These are phyloP conservation scores for Itoplectis maculator DNA, from an alignment of 2,888 invertebrate genomes.

Conservation along the genomic window DNA sequence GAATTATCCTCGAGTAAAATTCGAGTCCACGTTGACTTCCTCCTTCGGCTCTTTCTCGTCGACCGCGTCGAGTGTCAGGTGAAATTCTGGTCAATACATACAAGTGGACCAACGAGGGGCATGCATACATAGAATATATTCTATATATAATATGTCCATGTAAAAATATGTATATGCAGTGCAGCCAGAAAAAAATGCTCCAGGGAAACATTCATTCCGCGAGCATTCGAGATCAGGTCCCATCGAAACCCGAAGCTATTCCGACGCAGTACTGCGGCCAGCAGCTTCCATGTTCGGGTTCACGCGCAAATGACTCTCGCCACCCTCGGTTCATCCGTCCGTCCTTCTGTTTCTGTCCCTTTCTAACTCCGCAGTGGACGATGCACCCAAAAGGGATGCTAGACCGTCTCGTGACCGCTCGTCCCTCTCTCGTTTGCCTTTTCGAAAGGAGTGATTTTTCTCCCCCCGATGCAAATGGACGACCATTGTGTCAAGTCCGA, in stretches of 20 bases:
- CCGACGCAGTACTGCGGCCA: background rate
- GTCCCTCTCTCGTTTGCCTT: constrained; percentile 42
- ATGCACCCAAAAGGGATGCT: constrained; percentile 32
- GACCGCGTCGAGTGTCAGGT: constrained; percentile 14
- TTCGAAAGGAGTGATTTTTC: constrained; percentile 65
- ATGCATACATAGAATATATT: background rate
- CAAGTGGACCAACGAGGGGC: background rate
- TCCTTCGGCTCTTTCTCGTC: background rate
- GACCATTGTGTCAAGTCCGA: constrained; percentile 58
- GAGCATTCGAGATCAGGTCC: constrained; percentile 5
- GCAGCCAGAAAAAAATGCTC: constrained; percentile 24
- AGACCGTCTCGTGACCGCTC: background rate
- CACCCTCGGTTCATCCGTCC: constrained; percentile 32
- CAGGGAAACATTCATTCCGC: constrained; percentile 1
- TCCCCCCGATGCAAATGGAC: constrained; percentile 64
- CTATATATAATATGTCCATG: background rate
- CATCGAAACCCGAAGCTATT: constrained; percentile 11
- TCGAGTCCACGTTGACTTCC: background rate
- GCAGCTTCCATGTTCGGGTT: constrained; percentile 27
- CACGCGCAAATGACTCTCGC: constrained; percentile 52
- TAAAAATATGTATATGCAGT: background rate
- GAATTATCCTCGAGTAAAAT: constrained; percentile 30
- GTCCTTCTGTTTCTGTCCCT: constrained; percentile 14
- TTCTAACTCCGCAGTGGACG: constrained; percentile 12
- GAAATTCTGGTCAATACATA: background rate